Evolutionary conservation across 1,140 invertebrate genomes (phyloP).

Genomic region (Drosophila tristis): DNA sequence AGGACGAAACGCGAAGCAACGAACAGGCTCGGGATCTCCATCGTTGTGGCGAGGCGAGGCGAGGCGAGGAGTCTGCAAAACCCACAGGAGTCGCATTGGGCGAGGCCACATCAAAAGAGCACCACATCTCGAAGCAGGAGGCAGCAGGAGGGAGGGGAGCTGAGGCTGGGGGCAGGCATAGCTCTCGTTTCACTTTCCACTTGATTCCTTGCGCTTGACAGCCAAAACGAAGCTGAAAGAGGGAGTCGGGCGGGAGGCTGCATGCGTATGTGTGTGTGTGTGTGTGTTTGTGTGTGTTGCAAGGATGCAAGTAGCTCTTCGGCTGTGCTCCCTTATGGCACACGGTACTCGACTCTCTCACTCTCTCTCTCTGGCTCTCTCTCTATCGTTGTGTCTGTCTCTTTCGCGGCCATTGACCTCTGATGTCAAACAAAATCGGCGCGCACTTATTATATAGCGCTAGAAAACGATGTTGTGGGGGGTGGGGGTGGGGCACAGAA

Average conservation of each 20-base stretch:
- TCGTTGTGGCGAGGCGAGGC: not conserved
- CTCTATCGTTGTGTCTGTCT: slow-evolving; percentile 15
- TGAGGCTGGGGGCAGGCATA: slow-evolving; percentile 4
- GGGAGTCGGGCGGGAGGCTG: too few species aligned
- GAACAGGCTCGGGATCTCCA: not conserved
- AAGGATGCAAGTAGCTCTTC: slow-evolving; percentile 44
- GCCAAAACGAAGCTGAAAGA: slow-evolving; percentile 52
- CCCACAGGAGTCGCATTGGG: slow-evolving; percentile 17
- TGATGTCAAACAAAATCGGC: slow-evolving; percentile 81
- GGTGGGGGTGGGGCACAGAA: not conserved
- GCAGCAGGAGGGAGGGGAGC: not conserved
- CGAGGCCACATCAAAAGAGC: slow-evolving; percentile 80
- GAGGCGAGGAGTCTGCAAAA: too few species aligned
- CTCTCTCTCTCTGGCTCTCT: slow-evolving; percentile 14
- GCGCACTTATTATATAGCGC: slow-evolving; percentile 69
- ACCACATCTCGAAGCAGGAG: slow-evolving; percentile 25
- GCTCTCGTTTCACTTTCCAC: slow-evolving; percentile 77
- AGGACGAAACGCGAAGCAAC: slow-evolving; percentile 15
- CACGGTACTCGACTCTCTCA: not conserved
- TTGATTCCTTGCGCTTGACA: slow-evolving; percentile 81
- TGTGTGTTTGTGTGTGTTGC: slow-evolving; percentile 18
- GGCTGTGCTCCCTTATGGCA: slow-evolving; percentile 56
- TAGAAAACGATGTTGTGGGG: slow-evolving; percentile 1
- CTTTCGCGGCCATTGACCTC: slow-evolving; percentile 74
- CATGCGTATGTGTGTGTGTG: too few species aligned